Base-by-base conservation (phyloP, 2,113 vertebrate genomes). In the Leucoraja erinaceus region DNA sequence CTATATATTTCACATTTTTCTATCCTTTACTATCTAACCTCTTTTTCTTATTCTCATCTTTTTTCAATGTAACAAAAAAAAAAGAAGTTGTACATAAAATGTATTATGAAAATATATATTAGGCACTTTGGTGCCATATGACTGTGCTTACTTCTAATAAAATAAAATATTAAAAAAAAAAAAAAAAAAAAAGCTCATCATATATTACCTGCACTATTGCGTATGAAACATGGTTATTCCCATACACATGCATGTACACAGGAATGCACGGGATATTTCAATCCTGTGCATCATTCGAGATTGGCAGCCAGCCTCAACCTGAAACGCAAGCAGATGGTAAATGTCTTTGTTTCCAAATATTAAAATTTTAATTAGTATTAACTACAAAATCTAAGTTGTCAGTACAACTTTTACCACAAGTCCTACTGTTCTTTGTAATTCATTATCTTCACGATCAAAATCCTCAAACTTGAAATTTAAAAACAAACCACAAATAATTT, bases 291-390 rank as follows among this genome's bases (percentile, higher is more conserved):
- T 84, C 81, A 59, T 84, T 22, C 47, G 59, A 59, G 47, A 90
- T 90, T 70, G 63, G 9, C 84, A 90, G 84, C 84, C 63, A 66
- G 31, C 31, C 31, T 56, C 38, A 90, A 70, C 33, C 38, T 90
- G 7, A 28, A 70, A 70, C 38, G 63, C 38, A 33, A 90, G 63
- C 88, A 90, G 66, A 90, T 90, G 88, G 88, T 16, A 6, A 88
- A n/a, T 63, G 70, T 66, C n/a, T 68, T 90, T 90, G 88, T 90
- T 90, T 90, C 68, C 88, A 90, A 90, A 90, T 90, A 68, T 68
- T 90, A 63, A 90, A 90, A 38, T 90, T 90, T 68, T 16, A 90
- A 90, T n/a, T 70, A 90, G 31, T 68, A 68, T 63, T 90, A 70
- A 70, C 63, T 70, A 68, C 61, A 31, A 70, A 90, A 70, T 61